phyloP scores from a whole-genome alignment of 2,113 vertebrate genomes.

The Saguinus midas region DNA sequence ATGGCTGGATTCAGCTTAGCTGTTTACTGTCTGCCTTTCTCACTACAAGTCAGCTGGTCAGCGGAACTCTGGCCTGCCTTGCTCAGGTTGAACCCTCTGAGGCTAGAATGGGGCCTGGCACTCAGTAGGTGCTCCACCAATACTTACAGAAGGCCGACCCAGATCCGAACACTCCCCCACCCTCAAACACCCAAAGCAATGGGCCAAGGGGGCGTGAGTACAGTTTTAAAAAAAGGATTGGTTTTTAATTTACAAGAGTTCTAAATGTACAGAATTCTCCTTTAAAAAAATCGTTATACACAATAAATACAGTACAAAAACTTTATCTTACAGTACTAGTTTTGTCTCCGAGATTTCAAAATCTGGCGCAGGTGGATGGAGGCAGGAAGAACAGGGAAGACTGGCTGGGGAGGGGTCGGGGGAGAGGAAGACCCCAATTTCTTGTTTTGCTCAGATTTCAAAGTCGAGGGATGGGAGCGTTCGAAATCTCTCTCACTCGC shows the following conservation, averaged over 20 bases:
- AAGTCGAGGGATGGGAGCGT: neutral
- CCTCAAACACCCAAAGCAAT: slow-evolving; percentile 14
- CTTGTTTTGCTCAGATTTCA: slow-evolving; percentile 13
- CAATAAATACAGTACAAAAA: slow-evolving; percentile 99
- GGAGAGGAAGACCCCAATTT: slow-evolving; percentile 18
- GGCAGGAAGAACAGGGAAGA: slow-evolving; percentile 59
- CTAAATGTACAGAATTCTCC: slow-evolving; percentile 96
- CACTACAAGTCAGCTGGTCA: accelerated
- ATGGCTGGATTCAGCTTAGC: no score
- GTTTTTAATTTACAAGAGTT: slow-evolving; percentile 98
- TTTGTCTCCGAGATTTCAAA: slow-evolving; percentile 83
- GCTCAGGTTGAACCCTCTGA: neutral
- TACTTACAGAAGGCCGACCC: neutral
- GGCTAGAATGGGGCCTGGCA: no score
- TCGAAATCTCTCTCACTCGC: neutral
- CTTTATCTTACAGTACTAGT: slow-evolving; percentile 97
- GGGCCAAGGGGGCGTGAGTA: neutral
- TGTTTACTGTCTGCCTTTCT: neutral
- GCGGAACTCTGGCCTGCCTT: neutral
- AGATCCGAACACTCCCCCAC: neutral
- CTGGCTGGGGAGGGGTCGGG: neutral
- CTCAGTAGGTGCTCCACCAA: neutral
- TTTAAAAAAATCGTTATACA: slow-evolving; percentile 98
- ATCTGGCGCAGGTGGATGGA: slow-evolving; percentile 69
- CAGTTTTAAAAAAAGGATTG: slow-evolving; percentile 92